These are phyloP conservation scores for Epistrophe eligans DNA, from an alignment of 2,888 invertebrate species.

Conservation along the genomic window DNA sequence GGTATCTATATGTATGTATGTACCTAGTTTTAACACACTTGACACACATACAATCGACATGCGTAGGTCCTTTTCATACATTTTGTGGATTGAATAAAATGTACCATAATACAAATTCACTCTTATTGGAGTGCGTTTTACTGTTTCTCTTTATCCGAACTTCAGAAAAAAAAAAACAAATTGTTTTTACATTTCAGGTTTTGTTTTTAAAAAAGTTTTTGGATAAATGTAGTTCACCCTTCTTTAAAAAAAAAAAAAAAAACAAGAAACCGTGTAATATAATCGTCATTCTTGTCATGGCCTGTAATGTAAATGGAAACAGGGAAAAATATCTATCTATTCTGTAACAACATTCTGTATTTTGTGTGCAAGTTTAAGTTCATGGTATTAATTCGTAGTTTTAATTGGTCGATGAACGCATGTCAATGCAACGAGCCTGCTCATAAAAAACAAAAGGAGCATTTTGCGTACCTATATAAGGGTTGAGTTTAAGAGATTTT, in stretches of 20 bases:
- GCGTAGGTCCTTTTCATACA: conserved; percentile 53
- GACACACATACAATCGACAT: conserved; percentile 66
- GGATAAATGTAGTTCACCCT: conserved; percentile 42
- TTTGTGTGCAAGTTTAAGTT: conserved; percentile 37
- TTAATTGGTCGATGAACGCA: conserved; percentile 67
- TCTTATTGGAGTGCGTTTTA: conserved; percentile 68
- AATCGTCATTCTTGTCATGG: conserved; percentile 54
- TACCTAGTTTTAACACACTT: conserved; percentile 65
- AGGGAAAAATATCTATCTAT: not conserved
- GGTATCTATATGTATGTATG: not conserved
- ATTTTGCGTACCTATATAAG: conserved; percentile 65
- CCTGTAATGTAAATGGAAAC: conserved; percentile 30
- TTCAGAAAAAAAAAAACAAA: conserved; percentile 50
- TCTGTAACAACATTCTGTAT: not conserved
- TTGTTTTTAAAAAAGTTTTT: not conserved
- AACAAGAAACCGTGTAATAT: conserved; percentile 15
- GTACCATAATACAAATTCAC: not conserved
- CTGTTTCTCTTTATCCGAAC: conserved; percentile 51
- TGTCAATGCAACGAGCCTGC: conserved; percentile 73
- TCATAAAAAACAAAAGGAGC: conserved; percentile 50
- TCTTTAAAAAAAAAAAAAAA: conserved; percentile 18
- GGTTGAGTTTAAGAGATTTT: conserved; percentile 39
- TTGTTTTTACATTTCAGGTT: conserved; percentile 43
- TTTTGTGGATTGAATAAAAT: not conserved
- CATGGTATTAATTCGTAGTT: conserved; percentile 39